phyloP scores from a whole-genome alignment of 1,140 invertebrate genomes.

The Drosophila bifasciata region DNA sequence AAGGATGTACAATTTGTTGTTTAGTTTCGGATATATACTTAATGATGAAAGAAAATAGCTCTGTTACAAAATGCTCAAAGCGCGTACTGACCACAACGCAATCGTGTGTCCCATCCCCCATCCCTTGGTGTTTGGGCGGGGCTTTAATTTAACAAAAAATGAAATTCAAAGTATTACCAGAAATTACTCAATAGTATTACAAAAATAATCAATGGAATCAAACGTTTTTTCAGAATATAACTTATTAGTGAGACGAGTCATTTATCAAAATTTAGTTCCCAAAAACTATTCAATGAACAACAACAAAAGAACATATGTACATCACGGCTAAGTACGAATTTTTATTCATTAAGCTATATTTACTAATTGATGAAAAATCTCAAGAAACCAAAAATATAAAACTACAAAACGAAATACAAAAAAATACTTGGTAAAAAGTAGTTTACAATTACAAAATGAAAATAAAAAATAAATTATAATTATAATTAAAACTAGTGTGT shows the following conservation, averaged over 20 bases:
- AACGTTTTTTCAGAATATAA: slow-evolving; percentile 63
- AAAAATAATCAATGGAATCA: slow-evolving; percentile 43
- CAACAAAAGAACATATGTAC: slow-evolving; percentile 61
- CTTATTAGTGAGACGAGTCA: slow-evolving; percentile 42
- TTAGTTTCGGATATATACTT: slow-evolving; percentile 42
- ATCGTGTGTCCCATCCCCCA: slow-evolving; percentile 18
- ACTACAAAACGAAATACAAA: slow-evolving; percentile 39
- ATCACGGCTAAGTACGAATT: slow-evolving; percentile 79
- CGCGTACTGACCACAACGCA: slow-evolving; percentile 58
- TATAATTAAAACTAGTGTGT: slow-evolving; percentile 58
- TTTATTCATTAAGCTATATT: slow-evolving; percentile 78
- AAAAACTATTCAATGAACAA: slow-evolving; percentile 29
- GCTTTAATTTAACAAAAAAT: slow-evolving; percentile 29
- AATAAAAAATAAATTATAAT: slow-evolving; percentile 27
- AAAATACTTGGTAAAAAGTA: slow-evolving; percentile 60
- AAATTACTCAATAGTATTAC: slow-evolving; percentile 74
- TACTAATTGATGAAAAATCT: slow-evolving; percentile 53
- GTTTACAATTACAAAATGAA: slow-evolving; percentile 57
- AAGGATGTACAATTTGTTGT: slow-evolving; percentile 40
- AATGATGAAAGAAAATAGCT: slow-evolving; percentile 40
- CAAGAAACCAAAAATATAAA: slow-evolving; percentile 42
- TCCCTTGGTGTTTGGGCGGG: slow-evolving; percentile 1
- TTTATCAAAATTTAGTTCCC: slow-evolving; percentile 49
- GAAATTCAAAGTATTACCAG: slow-evolving; percentile 44
- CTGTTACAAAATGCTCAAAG: slow-evolving; percentile 55